A percentile compares a stretch with the other conserved stretches of the same genome.
These are phyloP conservation scores for Gymnarchus niloticus DNA, from an alignment of 2,113 vertebrate species.

Conservation along the genomic window DNA sequence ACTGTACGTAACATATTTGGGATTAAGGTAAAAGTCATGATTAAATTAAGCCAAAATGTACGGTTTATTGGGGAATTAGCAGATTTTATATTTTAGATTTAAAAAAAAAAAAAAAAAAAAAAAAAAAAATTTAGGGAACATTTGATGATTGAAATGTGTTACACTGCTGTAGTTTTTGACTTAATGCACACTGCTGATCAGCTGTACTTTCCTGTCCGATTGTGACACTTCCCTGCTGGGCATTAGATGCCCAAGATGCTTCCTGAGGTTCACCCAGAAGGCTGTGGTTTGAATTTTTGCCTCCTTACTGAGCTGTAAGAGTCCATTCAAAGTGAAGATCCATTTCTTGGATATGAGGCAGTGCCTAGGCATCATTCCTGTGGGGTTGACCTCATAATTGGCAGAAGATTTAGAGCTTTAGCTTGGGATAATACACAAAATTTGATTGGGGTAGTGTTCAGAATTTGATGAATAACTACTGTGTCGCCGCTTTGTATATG, in stretches of 20 bases:
- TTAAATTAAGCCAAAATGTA: not conserved
- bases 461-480: too few species aligned
- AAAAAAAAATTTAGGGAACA: not conserved
- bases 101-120: not conserved
- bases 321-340: not conserved
- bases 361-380: not conserved
- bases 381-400: not conserved
- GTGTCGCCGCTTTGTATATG: too few species aligned
- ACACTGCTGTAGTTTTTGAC: not conserved
- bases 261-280: not conserved
- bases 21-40: not conserved
- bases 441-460: too few species aligned
- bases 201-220: not conserved
- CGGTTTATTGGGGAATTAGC: not conserved
- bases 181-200: not conserved
- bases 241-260: not conserved
- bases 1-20: too few species aligned
- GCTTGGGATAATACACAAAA: too few species aligned
- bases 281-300: too few species aligned
- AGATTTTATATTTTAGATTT: not conserved
- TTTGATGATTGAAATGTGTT: not conserved
- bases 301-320: not conserved
- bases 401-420: not conserved
- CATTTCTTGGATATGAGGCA: not conserved
- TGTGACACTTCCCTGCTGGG: not conserved